Evolutionary conservation across 2,113 vertebrate genomes (phyloP).

Genomic region (Lepus americanus): DNA sequence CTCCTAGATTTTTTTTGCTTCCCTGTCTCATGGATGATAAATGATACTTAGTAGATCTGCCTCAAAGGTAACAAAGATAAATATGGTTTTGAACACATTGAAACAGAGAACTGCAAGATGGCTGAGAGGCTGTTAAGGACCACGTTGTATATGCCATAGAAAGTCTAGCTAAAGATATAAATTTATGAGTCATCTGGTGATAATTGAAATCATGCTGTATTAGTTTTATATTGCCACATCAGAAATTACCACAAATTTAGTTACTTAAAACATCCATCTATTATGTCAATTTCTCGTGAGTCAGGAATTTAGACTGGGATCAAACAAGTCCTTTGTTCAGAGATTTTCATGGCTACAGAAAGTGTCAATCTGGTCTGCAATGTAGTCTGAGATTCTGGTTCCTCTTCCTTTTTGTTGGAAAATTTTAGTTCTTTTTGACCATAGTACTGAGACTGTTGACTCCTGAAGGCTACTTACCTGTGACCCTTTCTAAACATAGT

Average conservation of each 20-base stretch:
- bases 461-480: not conserved
- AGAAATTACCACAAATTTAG: constrained; percentile 63
- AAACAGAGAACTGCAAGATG: constrained; percentile 44
- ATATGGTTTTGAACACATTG: not conserved
- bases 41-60: constrained; percentile 4
- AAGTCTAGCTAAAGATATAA: constrained; percentile 47
- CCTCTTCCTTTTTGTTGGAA: constrained; percentile 1
- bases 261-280: constrained; percentile 58
- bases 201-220: constrained; percentile 63
- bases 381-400: not conserved
- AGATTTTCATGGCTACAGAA: constrained; percentile 13
- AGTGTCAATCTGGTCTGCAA: not conserved
- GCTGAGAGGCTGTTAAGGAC: not conserved
- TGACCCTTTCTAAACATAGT: not conserved
- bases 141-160: constrained; percentile 19
- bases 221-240: constrained; percentile 68
- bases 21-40: not conserved
- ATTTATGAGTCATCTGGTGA: constrained; percentile 71
- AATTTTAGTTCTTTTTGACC: not conserved
- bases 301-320: not conserved
- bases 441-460: not conserved
- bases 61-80: constrained; percentile 2
- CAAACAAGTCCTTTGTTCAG: not conserved
- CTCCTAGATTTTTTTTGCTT: not conserved
- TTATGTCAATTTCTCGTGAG: constrained; percentile 31